Evolutionary conservation across 2,888 invertebrate genomes (phyloP), one percentile per base, ranked within the genome.

Genomic region (Drosophila setosimentum): DNA sequence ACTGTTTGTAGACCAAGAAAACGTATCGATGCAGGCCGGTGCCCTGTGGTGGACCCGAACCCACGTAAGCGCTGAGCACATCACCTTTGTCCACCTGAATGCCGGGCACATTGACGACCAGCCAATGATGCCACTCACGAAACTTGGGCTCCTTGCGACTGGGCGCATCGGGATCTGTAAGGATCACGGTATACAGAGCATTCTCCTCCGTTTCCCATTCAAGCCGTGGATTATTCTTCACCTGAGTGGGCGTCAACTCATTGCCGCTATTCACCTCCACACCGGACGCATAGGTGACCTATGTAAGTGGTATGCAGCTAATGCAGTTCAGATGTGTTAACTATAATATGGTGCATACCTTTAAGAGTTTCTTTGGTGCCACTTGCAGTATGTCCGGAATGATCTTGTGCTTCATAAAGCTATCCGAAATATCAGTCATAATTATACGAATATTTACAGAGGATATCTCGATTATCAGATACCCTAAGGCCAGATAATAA

Each of bases 51-150:
- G 98, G 98, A 16, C 97, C 98, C 8, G 98, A 95, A 48, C 98
- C 98, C 45, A 97, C 93, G 93, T 98, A 99, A 32, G 95, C 96
- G 3, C 96, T 95, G 0, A 98, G 94, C 1, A 95, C 95, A 68
- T 97, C 96, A 18, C 98, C 98, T 11, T 94, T 94, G 0, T 92
- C 91, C 5, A 98, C 91, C 73, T 96, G 94, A 76, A 91, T 93
- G n/a, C 96, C 98, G 21, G 96, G 97, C 82, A 99, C 96, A 91
- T 98, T 98, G 32, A 95, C 96, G 1, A 98, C 96, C n/a, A 98
- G 93, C 98, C 98, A 98, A 92, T 98, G 98, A 91, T 96, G 96
- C 96, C 96, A 98, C 93, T 98, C 98, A 37, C 98, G 95, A 92
- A 94, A 96, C 78, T 94, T 96, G 0, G 98, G 98, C 13, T 96